These are phyloP conservation scores for Pollenia labialis DNA, from an alignment of 2,888 invertebrate genomes.

Conservation along the genomic window DNA sequence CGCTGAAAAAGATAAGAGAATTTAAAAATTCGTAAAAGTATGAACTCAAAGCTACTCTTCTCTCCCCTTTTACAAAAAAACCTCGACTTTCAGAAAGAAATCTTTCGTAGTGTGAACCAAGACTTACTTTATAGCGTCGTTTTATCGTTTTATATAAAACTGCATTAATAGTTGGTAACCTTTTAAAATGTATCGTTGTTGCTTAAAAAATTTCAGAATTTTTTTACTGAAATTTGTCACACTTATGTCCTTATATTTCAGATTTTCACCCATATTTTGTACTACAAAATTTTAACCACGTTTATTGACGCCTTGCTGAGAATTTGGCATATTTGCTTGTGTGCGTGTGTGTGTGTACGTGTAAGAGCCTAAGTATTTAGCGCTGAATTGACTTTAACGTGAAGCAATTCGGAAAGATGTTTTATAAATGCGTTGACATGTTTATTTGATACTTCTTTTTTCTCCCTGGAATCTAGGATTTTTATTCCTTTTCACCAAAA, in stretches of 20 bases:
- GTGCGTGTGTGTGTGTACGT: neutral
- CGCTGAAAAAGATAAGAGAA: too few relatives aligned
- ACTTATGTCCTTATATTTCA: neutral
- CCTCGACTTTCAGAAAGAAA: too few relatives aligned
- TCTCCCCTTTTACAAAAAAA: too few relatives aligned
- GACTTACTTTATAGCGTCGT: too few relatives aligned
- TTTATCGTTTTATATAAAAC: too few relatives aligned
- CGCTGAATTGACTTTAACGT: slow-evolving; percentile 36
- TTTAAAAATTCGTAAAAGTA: too few relatives aligned
- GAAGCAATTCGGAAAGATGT: slow-evolving; percentile 70
- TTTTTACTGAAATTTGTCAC: neutral
- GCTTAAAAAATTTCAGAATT: neutral
- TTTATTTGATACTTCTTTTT: slow-evolving; percentile 58
- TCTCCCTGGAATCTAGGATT: slow-evolving; percentile 7
- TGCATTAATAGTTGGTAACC: too few relatives aligned
- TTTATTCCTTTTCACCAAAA: slow-evolving; percentile 6
- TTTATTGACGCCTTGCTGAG: slow-evolving; percentile 55
- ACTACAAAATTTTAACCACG: slow-evolving; percentile 45
- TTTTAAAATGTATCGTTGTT: too few relatives aligned
- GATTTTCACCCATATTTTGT: neutral
- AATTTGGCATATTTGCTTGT: slow-evolving; percentile 57
- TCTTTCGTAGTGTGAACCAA: too few relatives aligned
- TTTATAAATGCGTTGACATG: slow-evolving; percentile 71
- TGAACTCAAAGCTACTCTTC: too few relatives aligned
- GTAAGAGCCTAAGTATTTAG: slow-evolving; percentile 29